These are phyloP conservation scores for Herpetotheres cachinnans DNA, from an alignment of 2,113 vertebrate species.

Conservation along the genomic window DNA sequence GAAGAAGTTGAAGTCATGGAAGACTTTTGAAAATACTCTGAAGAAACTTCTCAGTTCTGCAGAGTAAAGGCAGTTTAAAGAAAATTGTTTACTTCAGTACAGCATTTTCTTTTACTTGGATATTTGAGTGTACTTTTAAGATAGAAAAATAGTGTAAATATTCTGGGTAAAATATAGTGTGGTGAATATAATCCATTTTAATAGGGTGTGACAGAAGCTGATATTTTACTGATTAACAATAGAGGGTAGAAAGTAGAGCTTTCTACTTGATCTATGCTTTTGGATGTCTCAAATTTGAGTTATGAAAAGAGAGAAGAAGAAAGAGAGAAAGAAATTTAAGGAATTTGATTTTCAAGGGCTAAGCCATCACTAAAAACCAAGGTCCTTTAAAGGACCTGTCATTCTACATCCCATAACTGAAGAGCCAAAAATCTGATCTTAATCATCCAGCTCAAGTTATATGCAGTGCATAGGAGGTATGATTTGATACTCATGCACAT, in stretches of 20 bases:
- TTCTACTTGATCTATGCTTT: neutral
- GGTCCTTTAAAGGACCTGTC: neutral
- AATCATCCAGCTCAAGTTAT: neutral
- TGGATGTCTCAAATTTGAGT: neutral
- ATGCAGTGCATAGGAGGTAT: neutral
- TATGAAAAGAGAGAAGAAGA: neutral
- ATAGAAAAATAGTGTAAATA: neutral
- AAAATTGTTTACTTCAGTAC: neutral
- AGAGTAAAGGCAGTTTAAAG: neutral
- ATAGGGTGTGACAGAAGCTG: neutral
- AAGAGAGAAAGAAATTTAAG: neutral
- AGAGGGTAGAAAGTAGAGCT: neutral
- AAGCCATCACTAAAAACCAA: neutral
- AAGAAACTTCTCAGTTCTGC: neutral
- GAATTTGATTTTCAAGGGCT: neutral
- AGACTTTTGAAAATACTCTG: neutral
- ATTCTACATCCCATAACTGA: neutral
- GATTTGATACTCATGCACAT: neutral
- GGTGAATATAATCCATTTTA: neutral
- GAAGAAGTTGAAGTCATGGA: neutral
- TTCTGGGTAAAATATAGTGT: neutral
- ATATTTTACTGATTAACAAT: neutral
- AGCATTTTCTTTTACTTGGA: neutral
- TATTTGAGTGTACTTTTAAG: neutral
- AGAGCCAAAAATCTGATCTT: neutral